Evolutionary conservation across 2,113 vertebrate species (phyloP), one percentile per base, ranked within the genome.

Genomic region (Empidonax traillii): DNA sequence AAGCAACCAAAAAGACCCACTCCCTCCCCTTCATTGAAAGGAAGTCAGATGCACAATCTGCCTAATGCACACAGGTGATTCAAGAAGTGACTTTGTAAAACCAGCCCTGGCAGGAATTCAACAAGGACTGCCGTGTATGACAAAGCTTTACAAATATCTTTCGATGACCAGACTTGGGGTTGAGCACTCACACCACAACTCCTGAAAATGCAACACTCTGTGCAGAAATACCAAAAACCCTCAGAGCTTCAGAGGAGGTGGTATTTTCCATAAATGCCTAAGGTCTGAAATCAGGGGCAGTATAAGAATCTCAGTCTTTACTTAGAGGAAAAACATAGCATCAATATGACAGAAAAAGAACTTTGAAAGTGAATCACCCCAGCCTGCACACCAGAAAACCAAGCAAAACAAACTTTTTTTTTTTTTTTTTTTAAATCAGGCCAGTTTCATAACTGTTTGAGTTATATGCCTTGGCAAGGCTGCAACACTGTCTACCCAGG

Each of bases 71-170:
- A 28, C 35, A 77, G 25, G 11, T 71, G 53, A 63, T 33, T 76
- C 41, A 80, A 85, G 39, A 47, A 52, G 10, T 55, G 51, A 43
- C 30, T 68, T 46, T 37, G n/a, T 55, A 67, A 85, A 91, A 58
- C 22, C 19, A 73, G 5, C 10, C 2, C 2, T 9, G 69, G 25
- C 22, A 66, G n/a, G 37, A 84, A 81, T 63, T 78, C 0, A 0
- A 4, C 63, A 31, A 55, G 65, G n/a, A 7, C 39, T 44, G 24
- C 63, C 65, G 20, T 27, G 21, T 83, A 52, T 4, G 41, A 68
- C 69, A 83, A 94, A 86, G 41, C 2, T 88, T 88, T 56, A 52
- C 2, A 1, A 47, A 79, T 24, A 2, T 10, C 35, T 73, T 89
- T 61, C 17, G 21, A 24, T 73, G 49, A 74, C 39, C 25, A 87